Percentiles rank a stretch among this genome's conserved stretches.
Evolutionary conservation across 1,140 invertebrate species (phyloP).

Genomic region (Dufourea novaeangliae): DNA sequence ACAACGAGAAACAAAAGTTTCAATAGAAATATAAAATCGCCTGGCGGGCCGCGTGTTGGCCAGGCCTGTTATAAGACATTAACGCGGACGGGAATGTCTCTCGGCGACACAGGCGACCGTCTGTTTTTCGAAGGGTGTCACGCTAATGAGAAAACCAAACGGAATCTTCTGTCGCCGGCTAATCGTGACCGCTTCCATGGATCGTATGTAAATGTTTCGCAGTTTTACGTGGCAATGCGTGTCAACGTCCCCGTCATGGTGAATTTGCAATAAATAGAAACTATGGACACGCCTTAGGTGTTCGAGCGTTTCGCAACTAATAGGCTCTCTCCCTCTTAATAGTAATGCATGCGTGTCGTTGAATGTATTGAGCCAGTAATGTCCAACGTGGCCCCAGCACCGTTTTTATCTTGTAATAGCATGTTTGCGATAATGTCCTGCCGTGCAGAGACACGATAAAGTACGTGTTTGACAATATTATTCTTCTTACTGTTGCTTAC

Average conservation of each 20-base stretch:
- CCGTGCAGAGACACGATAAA: conserved; percentile 2
- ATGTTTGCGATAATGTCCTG: not conserved
- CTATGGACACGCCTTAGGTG: not conserved
- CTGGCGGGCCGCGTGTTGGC: no score
- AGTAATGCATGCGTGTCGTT: conserved; percentile 33
- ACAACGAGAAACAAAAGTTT: no score
- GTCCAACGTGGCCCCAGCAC: not conserved
- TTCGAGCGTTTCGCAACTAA: conserved; percentile 14
- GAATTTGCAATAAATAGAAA: conserved; percentile 44
- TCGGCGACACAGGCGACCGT: not conserved
- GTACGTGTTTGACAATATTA: not conserved
- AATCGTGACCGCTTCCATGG: conserved; percentile 40
- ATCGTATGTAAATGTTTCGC: conserved; percentile 52
- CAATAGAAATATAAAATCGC: no score
- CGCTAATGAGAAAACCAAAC: conserved; percentile 58
- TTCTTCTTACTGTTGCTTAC: not conserved
- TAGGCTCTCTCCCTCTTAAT: conserved; percentile 20
- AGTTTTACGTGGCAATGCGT: conserved; percentile 45
- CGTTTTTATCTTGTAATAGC: conserved; percentile 29
- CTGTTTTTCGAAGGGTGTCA: conserved; percentile 38
- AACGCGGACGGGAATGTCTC: not conserved
- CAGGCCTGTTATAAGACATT: no score
- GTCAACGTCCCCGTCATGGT: conserved; percentile 37
- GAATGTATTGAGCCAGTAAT: not conserved
- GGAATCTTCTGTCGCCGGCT: conserved; percentile 2